Base-by-base conservation (phyloP, 2,888 invertebrate genomes). In the Myathropa florea region DNA sequence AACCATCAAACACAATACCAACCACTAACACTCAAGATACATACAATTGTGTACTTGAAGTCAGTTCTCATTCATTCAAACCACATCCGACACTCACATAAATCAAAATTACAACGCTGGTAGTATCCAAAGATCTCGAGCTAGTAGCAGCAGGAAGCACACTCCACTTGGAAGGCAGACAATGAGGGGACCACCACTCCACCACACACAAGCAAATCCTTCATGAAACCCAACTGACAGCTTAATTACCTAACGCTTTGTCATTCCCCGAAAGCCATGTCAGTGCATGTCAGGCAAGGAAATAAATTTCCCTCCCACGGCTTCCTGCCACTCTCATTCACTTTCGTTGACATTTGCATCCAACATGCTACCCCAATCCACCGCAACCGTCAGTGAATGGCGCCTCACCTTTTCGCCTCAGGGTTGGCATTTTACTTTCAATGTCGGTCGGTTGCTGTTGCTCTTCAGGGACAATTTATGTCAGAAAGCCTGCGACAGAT, bases 211-310 rank as follows among this genome's bases (percentile, higher is more conserved):
- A 86, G 67, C 79, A 86, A 86, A 86, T 83, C 79, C 79, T 86
- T 83, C 81, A 73, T 75, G 83, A 86, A 86, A 83, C 75, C 78
- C 82, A 82, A 82, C 86, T 86, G 86, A 86, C 86, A 86, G 86
- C 82, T 86, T 86, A 86, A 86, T 86, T 86, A 86, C 86, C 86
- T 86, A 83, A 83, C 86, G 86, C 86, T 86, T 86, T 86, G 86
- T 86, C 86, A 86, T 86, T 83, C 75, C 84, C 75, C 75, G 64
- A 83, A 86, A 86, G 86, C 86, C 64, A 73, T 86, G 82, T 86
- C 83, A 86, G 73, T 78, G 53, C 70, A 78, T 64, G 70, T 80
- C 72, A 81, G 64, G 55, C 55, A 67, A 57, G 60, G 70, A 82
- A 82, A 86, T 79, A 86, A 86, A 83, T 86, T 83, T 86, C 78